A percentile compares a stretch with the other conserved stretches of the same genome.
Conservation (phyloP, 2,113 vertebrate species). For the Equus quagga region DNA sequence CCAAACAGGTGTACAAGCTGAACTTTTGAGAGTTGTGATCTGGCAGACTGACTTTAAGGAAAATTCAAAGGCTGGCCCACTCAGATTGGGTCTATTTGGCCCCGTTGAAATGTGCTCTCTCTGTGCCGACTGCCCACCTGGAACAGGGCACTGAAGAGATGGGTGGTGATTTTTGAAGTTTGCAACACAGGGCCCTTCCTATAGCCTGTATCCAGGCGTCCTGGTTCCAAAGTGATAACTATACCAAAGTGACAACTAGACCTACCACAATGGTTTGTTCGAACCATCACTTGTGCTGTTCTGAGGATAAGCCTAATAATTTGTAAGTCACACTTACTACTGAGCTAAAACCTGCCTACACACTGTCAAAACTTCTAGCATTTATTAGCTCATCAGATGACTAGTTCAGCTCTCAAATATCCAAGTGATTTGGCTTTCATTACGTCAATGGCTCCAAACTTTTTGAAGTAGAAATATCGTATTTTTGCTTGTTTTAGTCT, state of each 20-base stretch:
- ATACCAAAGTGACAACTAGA: neutral
- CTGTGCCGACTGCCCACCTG: neutral
- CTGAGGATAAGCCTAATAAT: neutral
- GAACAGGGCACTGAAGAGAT: neutral
- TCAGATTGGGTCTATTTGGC: neutral
- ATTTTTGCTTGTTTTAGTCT: neutral
- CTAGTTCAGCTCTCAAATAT: neutral
- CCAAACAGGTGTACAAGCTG: conserved; percentile 4
- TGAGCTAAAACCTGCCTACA: neutral
- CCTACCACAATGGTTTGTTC: neutral
- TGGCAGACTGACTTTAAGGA: neutral
- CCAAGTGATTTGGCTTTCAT: neutral
- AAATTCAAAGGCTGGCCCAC: neutral
- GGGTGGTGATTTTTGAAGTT: neutral
- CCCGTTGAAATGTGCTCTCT: neutral
- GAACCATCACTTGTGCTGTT: neutral
- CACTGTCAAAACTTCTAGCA: neutral
- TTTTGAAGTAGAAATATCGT: neutral
- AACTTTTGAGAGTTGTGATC: neutral
- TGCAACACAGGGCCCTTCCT: neutral
- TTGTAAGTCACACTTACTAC: neutral
- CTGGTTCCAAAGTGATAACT: neutral
- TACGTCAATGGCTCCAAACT: neutral
- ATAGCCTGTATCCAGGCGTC: neutral
- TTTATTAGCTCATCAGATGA: neutral